Conservation (phyloP, 2,888 invertebrate genomes). For the Habrosyne pyritoides region DNA sequence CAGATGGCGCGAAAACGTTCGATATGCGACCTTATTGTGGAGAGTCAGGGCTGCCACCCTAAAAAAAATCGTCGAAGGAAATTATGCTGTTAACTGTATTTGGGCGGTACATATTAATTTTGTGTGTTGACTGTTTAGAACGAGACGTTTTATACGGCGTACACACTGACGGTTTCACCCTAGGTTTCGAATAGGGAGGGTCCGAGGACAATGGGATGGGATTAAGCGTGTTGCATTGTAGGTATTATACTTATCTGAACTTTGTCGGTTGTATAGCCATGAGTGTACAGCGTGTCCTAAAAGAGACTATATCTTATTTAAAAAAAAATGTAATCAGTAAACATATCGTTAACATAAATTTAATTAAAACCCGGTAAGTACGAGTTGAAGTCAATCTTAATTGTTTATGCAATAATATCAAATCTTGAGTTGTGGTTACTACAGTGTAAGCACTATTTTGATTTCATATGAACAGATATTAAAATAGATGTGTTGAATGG, state of each 20-base stretch:
- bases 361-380: no score
- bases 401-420: no score
- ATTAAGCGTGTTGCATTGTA: constrained; percentile 76
- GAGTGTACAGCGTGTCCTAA: constrained; percentile 26
- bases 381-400: no score
- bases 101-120: constrained; percentile 76
- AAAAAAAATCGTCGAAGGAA: constrained; percentile 45
- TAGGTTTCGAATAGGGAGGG: constrained; percentile 47
- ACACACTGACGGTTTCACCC: constrained; percentile 22
- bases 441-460: no score
- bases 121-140: constrained; percentile 65
- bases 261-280: constrained; percentile 34
- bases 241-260: constrained; percentile 70
- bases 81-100: constrained; percentile 70
- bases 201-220: constrained; percentile 71
- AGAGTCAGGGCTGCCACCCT: constrained; percentile 36
- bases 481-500: no score
- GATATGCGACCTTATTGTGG: constrained; percentile 44
- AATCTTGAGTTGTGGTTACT: no score
- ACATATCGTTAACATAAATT: no score
- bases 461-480: no score
- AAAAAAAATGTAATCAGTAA: no score
- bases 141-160: constrained; percentile 19
- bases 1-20: constrained; percentile 38
- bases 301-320: no score